Conservation (phyloP, 1,140 invertebrate species). For the Popillia japonica region DNA sequence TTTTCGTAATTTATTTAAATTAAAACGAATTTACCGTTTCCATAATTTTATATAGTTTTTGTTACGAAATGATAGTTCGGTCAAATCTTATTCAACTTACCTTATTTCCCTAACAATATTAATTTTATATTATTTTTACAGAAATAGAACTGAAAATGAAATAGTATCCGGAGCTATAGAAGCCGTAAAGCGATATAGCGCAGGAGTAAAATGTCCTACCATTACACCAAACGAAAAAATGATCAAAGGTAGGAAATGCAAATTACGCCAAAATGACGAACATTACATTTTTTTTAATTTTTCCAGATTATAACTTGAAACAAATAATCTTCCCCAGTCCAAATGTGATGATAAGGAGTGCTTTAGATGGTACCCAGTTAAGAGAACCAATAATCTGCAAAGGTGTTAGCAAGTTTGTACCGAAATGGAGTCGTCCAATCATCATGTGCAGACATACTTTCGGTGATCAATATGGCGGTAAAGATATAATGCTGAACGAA, state of each 20-base stretch:
- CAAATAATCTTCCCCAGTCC: conserved; percentile 65
- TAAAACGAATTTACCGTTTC: too few relatives aligned
- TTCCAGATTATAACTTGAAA: conserved; percentile 37
- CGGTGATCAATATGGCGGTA: conserved; percentile 81
- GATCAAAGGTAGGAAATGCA: conserved; percentile 67
- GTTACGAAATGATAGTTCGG: too few relatives aligned
- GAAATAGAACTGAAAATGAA: conserved; percentile 78
- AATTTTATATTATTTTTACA: conserved; percentile 42
- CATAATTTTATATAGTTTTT: too few relatives aligned
- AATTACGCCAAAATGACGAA: too few relatives aligned
- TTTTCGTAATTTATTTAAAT: too few relatives aligned
- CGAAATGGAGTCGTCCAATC: conserved; percentile 73
- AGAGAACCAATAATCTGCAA: conserved; percentile 80
- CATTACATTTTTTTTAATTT: neutral
- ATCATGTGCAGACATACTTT: conserved; percentile 79
- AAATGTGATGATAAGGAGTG: conserved; percentile 82
- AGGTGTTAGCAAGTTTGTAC: conserved; percentile 76
- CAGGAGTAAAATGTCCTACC: conserved; percentile 81
- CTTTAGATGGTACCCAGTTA: conserved; percentile 81
- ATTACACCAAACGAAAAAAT: conserved; percentile 80
- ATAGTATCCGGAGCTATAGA: conserved; percentile 75
- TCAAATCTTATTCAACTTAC: neutral
- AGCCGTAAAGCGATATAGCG: conserved; percentile 78
- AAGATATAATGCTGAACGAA: conserved; percentile 62
- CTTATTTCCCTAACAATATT: neutral